Percentiles rank a stretch among this genome's conserved stretches.
Conservation (phyloP, 2,797 vertebrate genomes). For the Sitta carolinensis region DNA sequence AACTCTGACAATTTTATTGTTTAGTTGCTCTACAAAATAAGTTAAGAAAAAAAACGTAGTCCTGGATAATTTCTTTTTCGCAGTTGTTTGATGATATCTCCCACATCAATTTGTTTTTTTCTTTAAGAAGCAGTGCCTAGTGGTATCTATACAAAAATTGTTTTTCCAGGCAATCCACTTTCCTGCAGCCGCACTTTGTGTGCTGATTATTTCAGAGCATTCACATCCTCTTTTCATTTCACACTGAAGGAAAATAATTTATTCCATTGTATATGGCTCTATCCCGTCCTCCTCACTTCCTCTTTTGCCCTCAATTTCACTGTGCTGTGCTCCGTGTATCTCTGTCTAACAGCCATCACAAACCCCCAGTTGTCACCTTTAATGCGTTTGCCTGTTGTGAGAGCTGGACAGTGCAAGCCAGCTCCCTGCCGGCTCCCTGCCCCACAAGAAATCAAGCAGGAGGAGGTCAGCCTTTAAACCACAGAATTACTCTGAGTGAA, state of each 20-base stretch:
- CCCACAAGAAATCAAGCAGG: not conserved
- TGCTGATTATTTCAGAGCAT: not conserved
- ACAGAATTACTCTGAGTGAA: not conserved
- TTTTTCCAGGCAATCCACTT: not conserved
- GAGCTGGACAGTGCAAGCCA: not conserved
- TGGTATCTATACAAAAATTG: not conserved
- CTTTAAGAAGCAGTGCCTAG: not conserved
- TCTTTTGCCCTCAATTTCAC: conserved; percentile 28
- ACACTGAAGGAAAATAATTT: not conserved
- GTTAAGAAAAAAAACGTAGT: not conserved
- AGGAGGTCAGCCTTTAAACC: conserved; percentile 8
- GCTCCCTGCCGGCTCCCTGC: not conserved
- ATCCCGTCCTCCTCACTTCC: not conserved
- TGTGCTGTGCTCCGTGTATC: not conserved
- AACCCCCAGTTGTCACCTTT: not conserved
- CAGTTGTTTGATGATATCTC: not conserved
- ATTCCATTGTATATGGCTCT: not conserved
- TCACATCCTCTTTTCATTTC: not conserved
- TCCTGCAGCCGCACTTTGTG: not conserved
- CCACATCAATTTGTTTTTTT: not conserved
- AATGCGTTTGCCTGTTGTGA: not conserved
- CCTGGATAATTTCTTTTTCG: not conserved
- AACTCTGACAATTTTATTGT: not conserved
- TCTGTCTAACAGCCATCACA: not conserved
- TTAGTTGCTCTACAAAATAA: not conserved